A percentile compares a stretch with the other conserved stretches of the same genome.
phyloP scores from a whole-genome alignment of 2,797 vertebrate genomes.

The Crocidura indochinensis region DNA sequence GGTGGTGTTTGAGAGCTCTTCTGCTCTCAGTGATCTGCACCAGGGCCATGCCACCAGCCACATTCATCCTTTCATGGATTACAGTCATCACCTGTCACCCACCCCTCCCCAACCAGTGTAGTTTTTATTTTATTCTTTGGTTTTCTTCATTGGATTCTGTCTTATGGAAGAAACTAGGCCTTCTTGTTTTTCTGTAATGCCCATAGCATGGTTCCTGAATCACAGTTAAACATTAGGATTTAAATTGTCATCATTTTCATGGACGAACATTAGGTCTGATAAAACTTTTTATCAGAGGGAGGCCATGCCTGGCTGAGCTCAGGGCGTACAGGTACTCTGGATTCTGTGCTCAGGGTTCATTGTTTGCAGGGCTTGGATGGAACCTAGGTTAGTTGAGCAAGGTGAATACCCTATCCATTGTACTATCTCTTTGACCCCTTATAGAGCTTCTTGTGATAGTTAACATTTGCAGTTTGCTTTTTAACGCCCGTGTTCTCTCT shows the following conservation, averaged over 20 bases:
- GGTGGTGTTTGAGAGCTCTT: background rate
- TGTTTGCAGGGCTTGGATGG: too few species aligned
- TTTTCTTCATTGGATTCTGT: slow-evolving; percentile 14
- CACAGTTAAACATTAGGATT: slow-evolving; percentile 36
- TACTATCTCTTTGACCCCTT: too few species aligned
- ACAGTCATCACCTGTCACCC: background rate
- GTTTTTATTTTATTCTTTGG: slow-evolving; percentile 31
- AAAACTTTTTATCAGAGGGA: background rate
- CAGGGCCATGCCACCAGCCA: too few species aligned
- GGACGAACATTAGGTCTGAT: background rate
- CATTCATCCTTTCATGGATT: background rate
- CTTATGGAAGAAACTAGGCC: slow-evolving; percentile 39
- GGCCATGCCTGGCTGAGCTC: too few species aligned
- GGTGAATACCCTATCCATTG: too few species aligned
- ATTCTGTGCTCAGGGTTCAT: too few species aligned
- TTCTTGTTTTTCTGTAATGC: slow-evolving; percentile 24
- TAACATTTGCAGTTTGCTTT: background rate
- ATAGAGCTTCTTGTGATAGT: background rate
- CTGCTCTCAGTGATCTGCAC: too few species aligned
- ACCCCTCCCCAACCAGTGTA: background rate
- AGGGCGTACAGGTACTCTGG: too few species aligned
- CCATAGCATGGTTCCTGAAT: slow-evolving; percentile 23
- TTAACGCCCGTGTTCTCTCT: too few species aligned
- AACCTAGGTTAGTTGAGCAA: too few species aligned
- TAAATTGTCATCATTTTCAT: slow-evolving; percentile 36